Evolutionary conservation across 2,888 invertebrate species (phyloP).

Genomic region (Drosophila anceps): DNA sequence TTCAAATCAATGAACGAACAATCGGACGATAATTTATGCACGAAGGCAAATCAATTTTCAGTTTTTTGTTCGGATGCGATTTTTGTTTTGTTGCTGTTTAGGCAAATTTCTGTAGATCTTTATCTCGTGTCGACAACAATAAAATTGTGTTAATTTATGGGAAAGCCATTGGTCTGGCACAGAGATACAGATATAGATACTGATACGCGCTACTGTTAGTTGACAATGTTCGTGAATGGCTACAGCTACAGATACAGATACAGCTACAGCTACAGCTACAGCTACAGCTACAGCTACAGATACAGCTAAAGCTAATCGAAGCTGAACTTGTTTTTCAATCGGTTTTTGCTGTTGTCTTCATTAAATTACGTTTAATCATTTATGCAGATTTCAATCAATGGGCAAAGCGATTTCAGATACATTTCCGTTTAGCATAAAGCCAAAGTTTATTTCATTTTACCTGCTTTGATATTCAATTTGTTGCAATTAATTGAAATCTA

Average conservation of each 20-base stretch:
- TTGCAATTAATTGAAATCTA: slow-evolving; percentile 62
- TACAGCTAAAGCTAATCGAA: slow-evolving; percentile 16
- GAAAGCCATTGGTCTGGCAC: slow-evolving; percentile 53
- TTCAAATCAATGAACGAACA: slow-evolving; percentile 42
- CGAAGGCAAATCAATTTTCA: slow-evolving; percentile 71
- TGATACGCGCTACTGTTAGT: slow-evolving; percentile 35
- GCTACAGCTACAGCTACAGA: slow-evolving; percentile 18
- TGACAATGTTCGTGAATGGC: slow-evolving; percentile 45
- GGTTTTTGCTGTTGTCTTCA: slow-evolving; percentile 63
- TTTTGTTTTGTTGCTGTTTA: slow-evolving; percentile 72
- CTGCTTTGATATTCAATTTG: slow-evolving; percentile 60
- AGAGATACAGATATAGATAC: slow-evolving; percentile 23
- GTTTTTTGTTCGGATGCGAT: slow-evolving; percentile 55
- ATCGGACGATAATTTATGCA: slow-evolving; percentile 66
- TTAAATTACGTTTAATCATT: slow-evolving; percentile 77
- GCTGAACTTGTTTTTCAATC: slow-evolving; percentile 64
- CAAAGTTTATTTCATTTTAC: slow-evolving; percentile 38
- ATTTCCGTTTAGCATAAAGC: slow-evolving; percentile 68
- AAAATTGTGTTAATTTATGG: slow-evolving; percentile 81
- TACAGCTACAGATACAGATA: slow-evolving; percentile 31
- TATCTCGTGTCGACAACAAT: slow-evolving; percentile 81
- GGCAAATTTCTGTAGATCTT: slow-evolving; percentile 74
- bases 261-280: slow-evolving; percentile 31
- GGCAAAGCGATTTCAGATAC: slow-evolving; percentile 59
- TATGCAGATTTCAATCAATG: slow-evolving; percentile 76